A percentile compares a stretch with the other conserved stretches of the same genome.
Conservation (phyloP, 92 coral and sea anemone genomes). For the Porites evermanni region DNA sequence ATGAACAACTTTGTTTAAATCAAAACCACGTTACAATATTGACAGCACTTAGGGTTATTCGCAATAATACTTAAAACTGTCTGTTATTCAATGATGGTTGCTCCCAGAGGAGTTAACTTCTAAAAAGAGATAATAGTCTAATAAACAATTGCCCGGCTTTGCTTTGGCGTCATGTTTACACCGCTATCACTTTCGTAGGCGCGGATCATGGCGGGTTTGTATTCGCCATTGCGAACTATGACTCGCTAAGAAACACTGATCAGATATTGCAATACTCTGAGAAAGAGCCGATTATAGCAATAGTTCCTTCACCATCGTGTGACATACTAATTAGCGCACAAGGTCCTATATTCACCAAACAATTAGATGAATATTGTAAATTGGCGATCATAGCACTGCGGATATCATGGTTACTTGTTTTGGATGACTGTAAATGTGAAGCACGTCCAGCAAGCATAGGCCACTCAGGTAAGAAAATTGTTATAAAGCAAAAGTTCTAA, state of each 20-base stretch:
- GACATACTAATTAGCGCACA: conserved; percentile 3
- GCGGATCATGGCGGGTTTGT: not conserved
- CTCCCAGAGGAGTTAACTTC: conserved; percentile 19
- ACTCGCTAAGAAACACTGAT: not conserved
- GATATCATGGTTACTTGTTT: conserved; percentile 19
- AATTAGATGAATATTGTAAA: conserved; percentile 37
- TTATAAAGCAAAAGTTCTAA: too few relatives aligned
- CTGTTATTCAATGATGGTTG: not conserved
- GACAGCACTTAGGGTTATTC: not conserved
- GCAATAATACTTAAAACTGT: not conserved
- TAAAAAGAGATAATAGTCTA: not conserved
- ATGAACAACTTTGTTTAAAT: too few relatives aligned
- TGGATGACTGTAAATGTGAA: not conserved
- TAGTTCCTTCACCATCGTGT: not conserved
- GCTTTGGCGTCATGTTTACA: conserved; percentile 17
- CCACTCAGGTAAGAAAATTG: conserved; percentile 11
- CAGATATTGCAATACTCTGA: conserved; percentile 10
- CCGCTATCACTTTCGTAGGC: not conserved
- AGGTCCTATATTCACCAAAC: conserved; percentile 24
- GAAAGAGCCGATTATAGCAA: not conserved
- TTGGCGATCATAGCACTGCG: not conserved
- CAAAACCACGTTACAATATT: too few relatives aligned
- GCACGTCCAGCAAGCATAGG: conserved; percentile 1
- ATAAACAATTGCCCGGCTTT: not conserved
- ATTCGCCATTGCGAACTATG: conserved; percentile 40